These are phyloP conservation scores for Mormyrus proboscirostris DNA, from an alignment of 2,797 vertebrate species.

Conservation along the genomic window DNA sequence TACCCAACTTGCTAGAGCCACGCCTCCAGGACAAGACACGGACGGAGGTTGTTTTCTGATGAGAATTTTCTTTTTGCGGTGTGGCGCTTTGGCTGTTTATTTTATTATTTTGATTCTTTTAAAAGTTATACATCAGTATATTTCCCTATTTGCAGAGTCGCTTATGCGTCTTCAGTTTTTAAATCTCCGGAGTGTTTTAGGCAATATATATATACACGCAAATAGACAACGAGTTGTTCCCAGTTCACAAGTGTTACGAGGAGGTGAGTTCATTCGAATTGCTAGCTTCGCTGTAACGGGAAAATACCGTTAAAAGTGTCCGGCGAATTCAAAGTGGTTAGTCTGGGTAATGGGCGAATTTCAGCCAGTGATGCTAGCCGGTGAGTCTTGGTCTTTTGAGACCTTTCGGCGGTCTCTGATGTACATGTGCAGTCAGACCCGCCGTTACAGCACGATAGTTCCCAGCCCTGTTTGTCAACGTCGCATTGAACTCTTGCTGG, in stretches of 20 bases:
- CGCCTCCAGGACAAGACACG: conserved; percentile 44
- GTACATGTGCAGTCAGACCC: background rate
- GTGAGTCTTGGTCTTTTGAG: background rate
- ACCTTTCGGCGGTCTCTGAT: background rate
- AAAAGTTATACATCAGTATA: background rate
- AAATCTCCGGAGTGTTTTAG: conserved; percentile 15
- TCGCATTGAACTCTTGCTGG: background rate
- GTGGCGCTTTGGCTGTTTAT: conserved; percentile 58
- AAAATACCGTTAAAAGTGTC: background rate
- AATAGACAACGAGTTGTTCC: conserved; percentile 17
- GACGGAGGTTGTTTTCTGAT: conserved; percentile 30
- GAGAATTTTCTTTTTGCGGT: conserved; percentile 48
- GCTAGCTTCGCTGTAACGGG: background rate
- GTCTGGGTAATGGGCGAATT: background rate
- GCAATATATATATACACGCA: background rate
- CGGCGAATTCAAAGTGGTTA: background rate
- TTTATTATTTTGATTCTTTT: conserved; percentile 18
- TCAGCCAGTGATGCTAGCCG: background rate
- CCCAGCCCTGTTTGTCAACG: background rate
- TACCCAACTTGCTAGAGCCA: conserved; percentile 46
- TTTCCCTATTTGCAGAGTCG: background rate
- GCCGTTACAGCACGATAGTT: background rate
- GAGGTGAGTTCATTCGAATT: conserved; percentile 25
- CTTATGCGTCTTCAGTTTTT: background rate
- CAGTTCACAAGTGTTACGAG: conserved; percentile 23